phyloP scores from a whole-genome alignment of 2,888 invertebrate genomes.

The Cyrtodaria siliqua region DNA sequence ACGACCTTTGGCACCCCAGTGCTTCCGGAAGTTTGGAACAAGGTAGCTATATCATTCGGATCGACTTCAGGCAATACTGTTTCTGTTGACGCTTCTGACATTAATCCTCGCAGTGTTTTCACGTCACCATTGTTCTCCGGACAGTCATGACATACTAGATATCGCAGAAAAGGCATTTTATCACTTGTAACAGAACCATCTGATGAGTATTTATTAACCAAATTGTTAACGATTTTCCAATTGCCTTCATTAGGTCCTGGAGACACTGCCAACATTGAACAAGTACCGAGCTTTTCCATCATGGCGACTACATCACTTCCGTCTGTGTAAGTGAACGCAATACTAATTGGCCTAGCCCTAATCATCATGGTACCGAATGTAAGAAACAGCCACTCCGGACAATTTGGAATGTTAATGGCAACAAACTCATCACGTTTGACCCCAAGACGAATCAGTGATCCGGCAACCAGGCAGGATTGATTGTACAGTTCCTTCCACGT shows the following conservation, averaged over 20 bases:
- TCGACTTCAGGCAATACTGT: constrained; percentile 2
- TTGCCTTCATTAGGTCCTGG: constrained; percentile 22
- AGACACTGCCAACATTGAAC: constrained; percentile 30
- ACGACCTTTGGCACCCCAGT: too few species aligned
- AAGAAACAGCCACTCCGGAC: too few species aligned
- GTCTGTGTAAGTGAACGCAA: constrained; percentile 39
- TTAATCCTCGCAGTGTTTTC: not conserved
- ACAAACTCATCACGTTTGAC: constrained; percentile 28
- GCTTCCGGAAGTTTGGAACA: too few species aligned
- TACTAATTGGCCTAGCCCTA: constrained; percentile 12
- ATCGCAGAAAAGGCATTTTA: constrained; percentile 29
- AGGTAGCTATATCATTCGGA: constrained; percentile 2
- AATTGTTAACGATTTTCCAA: constrained; percentile 29
- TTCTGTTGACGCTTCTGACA: not conserved
- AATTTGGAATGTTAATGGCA: constrained; percentile 18
- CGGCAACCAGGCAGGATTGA: constrained; percentile 16
- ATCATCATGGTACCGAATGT: constrained; percentile 37
- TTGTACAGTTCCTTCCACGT: constrained; percentile 37
- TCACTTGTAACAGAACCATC: constrained; percentile 12
- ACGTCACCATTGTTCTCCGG: not conserved
- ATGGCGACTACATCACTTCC: constrained; percentile 42
- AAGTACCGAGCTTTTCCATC: constrained; percentile 27
- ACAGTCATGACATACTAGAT: constrained; percentile 14
- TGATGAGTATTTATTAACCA: constrained; percentile 1
- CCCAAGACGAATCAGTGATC: constrained; percentile 21